Evolutionary conservation across 2,113 vertebrate genomes (phyloP), one percentile per base, ranked within the genome.

Genomic region (Scolopax mira): DNA sequence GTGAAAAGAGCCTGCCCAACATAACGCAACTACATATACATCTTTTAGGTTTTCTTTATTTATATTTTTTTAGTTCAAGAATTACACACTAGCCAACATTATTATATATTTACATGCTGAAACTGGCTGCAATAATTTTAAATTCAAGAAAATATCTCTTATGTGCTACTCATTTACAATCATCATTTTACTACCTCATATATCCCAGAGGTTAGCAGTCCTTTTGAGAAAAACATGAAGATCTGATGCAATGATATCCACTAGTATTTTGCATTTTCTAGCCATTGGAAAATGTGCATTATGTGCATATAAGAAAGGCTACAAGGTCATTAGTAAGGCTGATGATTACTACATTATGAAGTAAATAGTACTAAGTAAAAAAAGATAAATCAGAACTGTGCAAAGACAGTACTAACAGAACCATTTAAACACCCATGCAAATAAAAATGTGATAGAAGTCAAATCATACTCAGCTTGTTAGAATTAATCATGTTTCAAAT

Each of bases 101-200:
- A 97, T 97, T 98, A 97, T 98, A 98, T 98, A 98, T 98, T 98
- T 98, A 99, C 98, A 99, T 98, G 98, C 98, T 98, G 98, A 98
- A 98, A 98, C 97, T 98, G 98, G 98, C 97, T 98, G 98, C 97
- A 98, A 92, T 98, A 98, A 98, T 96, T 98, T 98, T 98, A 98
- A 98, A 97, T 98, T 98, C 98, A 98, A 98, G 98, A 98, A 98
- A 98, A 98, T 98, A 98, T 98, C 97, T 98, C 97, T 98, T 98
- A 98, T 98, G 97, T 98, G 97, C 97, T 98, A 98, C 97, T 98
- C 98, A 98, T 98, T 98, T 98, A 98, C 98, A 98, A 98, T 98
- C 97, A 97, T 98, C 97, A 94, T 97, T 98, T 97, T 95, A 98
- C 93, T 96, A 97, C 97, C 97, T 97, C 97, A 90, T 96, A 95